A percentile compares a stretch with the other conserved stretches of the same genome.
These are phyloP conservation scores for Brachirus orientalis DNA, from an alignment of 2,113 vertebrate genomes.

Conservation along the genomic window DNA sequence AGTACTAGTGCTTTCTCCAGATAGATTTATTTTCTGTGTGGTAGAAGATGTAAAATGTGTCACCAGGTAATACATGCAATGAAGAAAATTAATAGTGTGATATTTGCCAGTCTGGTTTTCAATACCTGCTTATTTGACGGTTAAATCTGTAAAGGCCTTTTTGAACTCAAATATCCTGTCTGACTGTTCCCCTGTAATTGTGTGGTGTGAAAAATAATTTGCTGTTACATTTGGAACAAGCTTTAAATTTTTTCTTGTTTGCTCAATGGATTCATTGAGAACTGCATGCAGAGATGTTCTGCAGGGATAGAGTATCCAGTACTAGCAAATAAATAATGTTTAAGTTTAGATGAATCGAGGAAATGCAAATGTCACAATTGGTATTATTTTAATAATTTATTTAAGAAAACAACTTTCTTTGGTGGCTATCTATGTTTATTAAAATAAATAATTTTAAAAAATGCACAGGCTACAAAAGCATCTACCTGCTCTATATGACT, in stretches of 20 bases:
- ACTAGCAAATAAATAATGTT: no score
- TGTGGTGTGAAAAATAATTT: neutral
- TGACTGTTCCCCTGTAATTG: neutral
- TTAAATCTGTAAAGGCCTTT: conserved; percentile 8
- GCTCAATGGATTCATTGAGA: neutral
- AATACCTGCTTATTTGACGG: conserved; percentile 28
- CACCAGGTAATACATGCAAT: conserved; percentile 23
- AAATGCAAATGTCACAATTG: neutral
- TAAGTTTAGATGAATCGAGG: neutral
- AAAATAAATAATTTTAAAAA: no score
- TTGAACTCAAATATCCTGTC: neutral
- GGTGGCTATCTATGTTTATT: no score
- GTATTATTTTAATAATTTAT: neutral
- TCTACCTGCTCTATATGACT: neutral
- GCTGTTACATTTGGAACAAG: neutral
- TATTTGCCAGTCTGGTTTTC: conserved; percentile 22
- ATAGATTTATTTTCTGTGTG: conserved; percentile 14
- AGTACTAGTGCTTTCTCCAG: neutral
- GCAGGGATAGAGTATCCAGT: no score
- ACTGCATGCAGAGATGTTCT: no score
- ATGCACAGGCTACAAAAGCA: neutral
- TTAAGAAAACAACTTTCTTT: neutral
- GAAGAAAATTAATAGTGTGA: conserved; percentile 8
- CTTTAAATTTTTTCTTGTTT: neutral
- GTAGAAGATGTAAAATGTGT: conserved; percentile 5